A percentile compares a stretch with the other conserved stretches of the same genome.
Evolutionary conservation across 2,888 invertebrate species (phyloP).

Genomic region (Stratiomys singularior): DNA sequence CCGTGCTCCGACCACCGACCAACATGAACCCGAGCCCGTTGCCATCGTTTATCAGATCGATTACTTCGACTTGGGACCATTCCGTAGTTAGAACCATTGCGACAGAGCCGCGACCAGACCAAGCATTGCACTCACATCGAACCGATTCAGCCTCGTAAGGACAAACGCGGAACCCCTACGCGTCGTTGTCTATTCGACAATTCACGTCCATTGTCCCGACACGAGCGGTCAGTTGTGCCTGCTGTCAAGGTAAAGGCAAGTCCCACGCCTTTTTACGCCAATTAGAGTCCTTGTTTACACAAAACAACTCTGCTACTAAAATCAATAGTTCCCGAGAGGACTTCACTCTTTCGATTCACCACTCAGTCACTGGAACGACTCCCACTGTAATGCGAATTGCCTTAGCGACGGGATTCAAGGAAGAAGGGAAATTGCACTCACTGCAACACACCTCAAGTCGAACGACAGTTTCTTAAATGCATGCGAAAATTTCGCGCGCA

Average conservation of each 20-base stretch:
- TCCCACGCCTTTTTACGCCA: conserved; percentile 25
- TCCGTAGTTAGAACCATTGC: conserved; percentile 92
- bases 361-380: too few species aligned
- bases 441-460: too few species aligned
- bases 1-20: conserved; percentile 97
- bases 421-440: too few species aligned
- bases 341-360: not conserved
- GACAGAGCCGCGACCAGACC: conserved; percentile 48
- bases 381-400: not conserved
- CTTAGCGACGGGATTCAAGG: too few species aligned
- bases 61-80: conserved; percentile 99
- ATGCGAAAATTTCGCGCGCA: conserved; percentile 57
- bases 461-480: conserved; percentile 37
- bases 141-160: conserved; percentile 22
- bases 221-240: not conserved
- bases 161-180: not conserved
- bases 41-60: conserved; percentile 97
- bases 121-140: conserved; percentile 32
- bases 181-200: not conserved
- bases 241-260: not conserved
- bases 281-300: conserved; percentile 25
- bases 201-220: conserved; percentile 15
- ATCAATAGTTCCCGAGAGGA: conserved; percentile 22
- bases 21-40: conserved; percentile 98
- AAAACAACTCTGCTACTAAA: conserved; percentile 9